phyloP scores from a whole-genome alignment of 2,113 vertebrate species.

The Riparia riparia region DNA sequence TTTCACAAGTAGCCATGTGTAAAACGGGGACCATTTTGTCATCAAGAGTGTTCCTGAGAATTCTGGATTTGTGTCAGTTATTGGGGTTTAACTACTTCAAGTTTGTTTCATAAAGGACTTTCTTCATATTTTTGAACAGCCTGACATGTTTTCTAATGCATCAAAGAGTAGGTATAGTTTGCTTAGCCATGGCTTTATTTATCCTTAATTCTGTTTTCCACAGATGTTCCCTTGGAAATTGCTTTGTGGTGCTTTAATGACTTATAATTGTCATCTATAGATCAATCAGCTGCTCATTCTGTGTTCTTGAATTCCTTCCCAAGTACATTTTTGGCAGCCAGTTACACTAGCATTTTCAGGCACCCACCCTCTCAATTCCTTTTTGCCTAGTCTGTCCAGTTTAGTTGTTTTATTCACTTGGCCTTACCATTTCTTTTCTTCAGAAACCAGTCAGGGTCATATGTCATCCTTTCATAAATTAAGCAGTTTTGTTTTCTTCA shows the following conservation, averaged over 20 bases:
- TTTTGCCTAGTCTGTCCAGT: background rate
- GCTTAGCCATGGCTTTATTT: background rate
- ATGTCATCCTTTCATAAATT: background rate
- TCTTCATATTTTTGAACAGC: background rate
- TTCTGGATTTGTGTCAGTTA: background rate
- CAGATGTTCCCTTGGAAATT: background rate
- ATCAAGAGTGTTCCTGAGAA: background rate
- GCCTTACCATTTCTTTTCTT: background rate
- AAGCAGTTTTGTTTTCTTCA: background rate
- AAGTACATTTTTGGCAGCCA: background rate
- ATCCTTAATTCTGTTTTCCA: background rate
- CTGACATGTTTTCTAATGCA: background rate
- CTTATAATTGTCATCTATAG: background rate
- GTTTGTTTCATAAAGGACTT: background rate
- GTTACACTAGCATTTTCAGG: background rate
- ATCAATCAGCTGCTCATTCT: background rate
- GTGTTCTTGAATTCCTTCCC: background rate
- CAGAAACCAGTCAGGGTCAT: background rate
- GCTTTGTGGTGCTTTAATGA: background rate
- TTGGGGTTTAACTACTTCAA: background rate
- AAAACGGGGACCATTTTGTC: background rate
- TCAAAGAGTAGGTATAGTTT: background rate
- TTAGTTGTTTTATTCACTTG: background rate
- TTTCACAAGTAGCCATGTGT: rapidly evolving
- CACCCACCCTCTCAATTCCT: rapidly evolving